phyloP scores from a whole-genome alignment of 2,797 vertebrate species.

The Platyrinchus mystaceus region DNA sequence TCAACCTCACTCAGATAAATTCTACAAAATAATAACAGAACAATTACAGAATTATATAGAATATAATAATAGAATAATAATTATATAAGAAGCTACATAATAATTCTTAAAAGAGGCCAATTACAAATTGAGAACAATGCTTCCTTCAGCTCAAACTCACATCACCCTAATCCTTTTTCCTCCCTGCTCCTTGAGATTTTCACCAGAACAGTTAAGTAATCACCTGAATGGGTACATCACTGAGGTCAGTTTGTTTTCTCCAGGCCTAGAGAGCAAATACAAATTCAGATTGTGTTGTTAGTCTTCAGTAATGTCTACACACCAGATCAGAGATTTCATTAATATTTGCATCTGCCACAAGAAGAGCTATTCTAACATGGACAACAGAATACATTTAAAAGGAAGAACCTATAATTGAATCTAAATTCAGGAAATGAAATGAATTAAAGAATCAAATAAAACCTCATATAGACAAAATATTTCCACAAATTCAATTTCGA shows the following conservation, averaged over 20 bases:
- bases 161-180: not conserved
- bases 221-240: not conserved
- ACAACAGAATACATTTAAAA: not conserved
- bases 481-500: conserved; percentile 19
- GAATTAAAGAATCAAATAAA: conserved; percentile 27
- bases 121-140: not conserved
- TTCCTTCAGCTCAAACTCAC: not conserved
- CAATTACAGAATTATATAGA: not conserved
- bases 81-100: not conserved
- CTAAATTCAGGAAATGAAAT: conserved; percentile 47
- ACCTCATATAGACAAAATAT: not conserved
- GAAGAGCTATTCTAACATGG: not conserved
- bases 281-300: not conserved
- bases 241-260: not conserved
- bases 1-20: not conserved
- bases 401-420: conserved; percentile 5
- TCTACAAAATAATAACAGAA: not conserved
- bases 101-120: not conserved
- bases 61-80: not conserved
- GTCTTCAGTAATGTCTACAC: not conserved
- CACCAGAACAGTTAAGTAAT: not conserved
- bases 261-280: not conserved
- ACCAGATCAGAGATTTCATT: not conserved
- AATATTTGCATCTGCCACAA: not conserved
- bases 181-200: not conserved